phyloP scores from a whole-genome alignment of 1,140 invertebrate genomes.

The Hirudo medicinalis region DNA sequence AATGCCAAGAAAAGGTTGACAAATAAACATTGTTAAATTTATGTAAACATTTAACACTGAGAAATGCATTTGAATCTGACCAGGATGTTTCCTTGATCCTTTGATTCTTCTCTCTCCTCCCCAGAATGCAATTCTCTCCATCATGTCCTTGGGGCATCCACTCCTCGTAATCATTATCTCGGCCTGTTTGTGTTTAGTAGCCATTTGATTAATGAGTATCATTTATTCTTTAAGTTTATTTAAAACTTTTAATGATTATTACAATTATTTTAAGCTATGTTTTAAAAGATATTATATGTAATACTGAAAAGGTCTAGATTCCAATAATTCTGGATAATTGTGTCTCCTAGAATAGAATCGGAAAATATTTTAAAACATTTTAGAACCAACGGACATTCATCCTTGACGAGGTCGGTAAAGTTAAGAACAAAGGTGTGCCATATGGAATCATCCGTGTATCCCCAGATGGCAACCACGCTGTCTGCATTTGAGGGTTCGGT shows the following conservation, averaged over 20 bases:
- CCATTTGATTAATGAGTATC: slow-evolving; percentile 4
- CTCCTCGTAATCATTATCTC: slow-evolving; percentile 29
- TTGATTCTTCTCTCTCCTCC: too few relatives aligned
- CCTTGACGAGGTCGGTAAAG: slow-evolving; percentile 30
- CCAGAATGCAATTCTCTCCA: neutral
- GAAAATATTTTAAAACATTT: neutral
- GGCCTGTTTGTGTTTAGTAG: slow-evolving; percentile 27
- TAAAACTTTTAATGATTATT: neutral
- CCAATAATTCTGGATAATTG: neutral
- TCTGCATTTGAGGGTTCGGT: slow-evolving; percentile 37
- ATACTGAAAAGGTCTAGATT: neutral
- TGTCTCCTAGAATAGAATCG: neutral
- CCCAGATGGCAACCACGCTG: slow-evolving; percentile 66
- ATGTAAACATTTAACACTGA: too few relatives aligned
- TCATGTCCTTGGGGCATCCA: slow-evolving; percentile 27
- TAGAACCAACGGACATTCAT: slow-evolving; percentile 29
- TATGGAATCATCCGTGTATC: slow-evolving; percentile 34
- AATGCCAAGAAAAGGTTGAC: too few relatives aligned
- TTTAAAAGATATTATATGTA: neutral
- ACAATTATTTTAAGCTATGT: neutral
- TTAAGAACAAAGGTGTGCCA: slow-evolving; percentile 36
- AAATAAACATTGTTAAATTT: too few relatives aligned
- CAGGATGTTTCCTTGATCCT: too few relatives aligned
- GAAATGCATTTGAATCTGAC: too few relatives aligned
- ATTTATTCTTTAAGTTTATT: neutral